Evolutionary conservation across 2,113 vertebrate genomes (phyloP).

Genomic region (Eulemur rufifrons): DNA sequence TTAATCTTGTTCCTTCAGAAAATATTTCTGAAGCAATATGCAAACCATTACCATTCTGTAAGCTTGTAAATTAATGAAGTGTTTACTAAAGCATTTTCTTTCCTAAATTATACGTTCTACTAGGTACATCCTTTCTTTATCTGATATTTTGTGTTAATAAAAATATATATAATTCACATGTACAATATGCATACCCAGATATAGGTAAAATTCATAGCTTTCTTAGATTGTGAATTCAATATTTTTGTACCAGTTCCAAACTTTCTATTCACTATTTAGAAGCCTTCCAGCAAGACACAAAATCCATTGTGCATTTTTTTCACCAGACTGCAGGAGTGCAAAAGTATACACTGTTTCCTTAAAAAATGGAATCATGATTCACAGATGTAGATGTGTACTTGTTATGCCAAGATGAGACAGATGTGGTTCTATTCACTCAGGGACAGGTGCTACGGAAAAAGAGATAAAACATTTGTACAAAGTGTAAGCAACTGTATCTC

Average conservation of each 20-base stretch:
- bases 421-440: slow-evolving; percentile 90
- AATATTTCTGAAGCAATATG: slow-evolving; percentile 33
- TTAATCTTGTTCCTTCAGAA: slow-evolving; percentile 58
- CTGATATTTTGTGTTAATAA: not conserved
- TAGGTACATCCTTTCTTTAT: not conserved
- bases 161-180: not conserved
- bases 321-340: slow-evolving; percentile 82
- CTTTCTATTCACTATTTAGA: slow-evolving; percentile 81
- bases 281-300: slow-evolving; percentile 84
- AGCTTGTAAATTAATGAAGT: not conserved
- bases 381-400: slow-evolving; percentile 89
- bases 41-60: not conserved
- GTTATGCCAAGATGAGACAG: slow-evolving; percentile 92
- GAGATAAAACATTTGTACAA: slow-evolving; percentile 92
- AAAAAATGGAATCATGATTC: slow-evolving; percentile 88
- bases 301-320: slow-evolving; percentile 86
- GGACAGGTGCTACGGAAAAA: slow-evolving; percentile 91
- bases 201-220: slow-evolving; percentile 15
- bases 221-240: slow-evolving; percentile 66
- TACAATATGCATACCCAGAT: not conserved
- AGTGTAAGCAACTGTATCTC: slow-evolving; percentile 88
- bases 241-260: slow-evolving; percentile 80
- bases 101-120: not conserved
- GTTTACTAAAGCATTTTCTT: slow-evolving; percentile 26
- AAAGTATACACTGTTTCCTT: slow-evolving; percentile 87